Evolutionary conservation across 1,140 invertebrate genomes (phyloP), one percentile per base, ranked within the genome.

Genomic region (Cheumatopsyche charites): DNA sequence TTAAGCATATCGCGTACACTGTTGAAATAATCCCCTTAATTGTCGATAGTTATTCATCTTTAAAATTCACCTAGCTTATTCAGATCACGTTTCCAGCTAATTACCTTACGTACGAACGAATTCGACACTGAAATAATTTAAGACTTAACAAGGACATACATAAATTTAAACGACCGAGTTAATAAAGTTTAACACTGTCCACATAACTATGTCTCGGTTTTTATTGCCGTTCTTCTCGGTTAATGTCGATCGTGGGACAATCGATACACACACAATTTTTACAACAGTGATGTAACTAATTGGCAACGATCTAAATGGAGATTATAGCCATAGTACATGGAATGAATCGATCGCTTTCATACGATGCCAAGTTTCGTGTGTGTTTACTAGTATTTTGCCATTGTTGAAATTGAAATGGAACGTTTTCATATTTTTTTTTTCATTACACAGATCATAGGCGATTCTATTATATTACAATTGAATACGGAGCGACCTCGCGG

Each of bases 301-400:
- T 66, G 63, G 63, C 63, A 47, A 47, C 43, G 13, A 47, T 4
- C 15, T 6, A n/a, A 4, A 47, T 47, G 11, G 12, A 15, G 43
- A 7, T n/a, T n/a, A n/a, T 36, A 4, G 29, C 29, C 15, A 15
- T 36, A 12, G 62, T 4, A 63, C 7, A 61, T 23, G 55, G 13
- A 15, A n/a, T 45, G 42, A 66, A 66, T 66, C 63, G 42, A 66
- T 66, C 42, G 36, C 17, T 7, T 47, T 66, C 43, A 45, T 66
- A 13, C 17, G 36, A 19, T 66, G 63, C 63, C 63, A 66, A 45
- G 43, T 47, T 47, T 3, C 21, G 6, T 41, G 41, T 45, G 6
- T 66, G 63, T 15, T 41, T 66, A 36, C 29, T 36, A 9, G 3
- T 36, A 36, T 4, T 9, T 36, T 36, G 9, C 29, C 29, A 36